Evolutionary conservation across 2,797 vertebrate species (phyloP).

Genomic region (Mus caroli): DNA sequence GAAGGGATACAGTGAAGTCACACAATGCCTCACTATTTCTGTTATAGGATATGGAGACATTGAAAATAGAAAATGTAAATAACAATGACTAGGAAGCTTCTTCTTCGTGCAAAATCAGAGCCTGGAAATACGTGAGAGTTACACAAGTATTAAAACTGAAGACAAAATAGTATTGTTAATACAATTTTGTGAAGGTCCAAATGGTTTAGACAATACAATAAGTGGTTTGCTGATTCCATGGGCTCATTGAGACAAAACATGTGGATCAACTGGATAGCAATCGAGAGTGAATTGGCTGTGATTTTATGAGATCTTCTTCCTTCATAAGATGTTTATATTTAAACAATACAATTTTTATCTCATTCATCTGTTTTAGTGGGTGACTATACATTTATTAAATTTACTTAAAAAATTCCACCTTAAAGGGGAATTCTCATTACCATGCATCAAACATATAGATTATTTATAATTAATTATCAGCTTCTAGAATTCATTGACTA

Average conservation of each 20-base stretch:
- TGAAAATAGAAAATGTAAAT: slow-evolving; percentile 72
- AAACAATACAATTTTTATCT: neutral
- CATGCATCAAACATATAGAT: neutral
- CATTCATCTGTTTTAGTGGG: slow-evolving; percentile 27
- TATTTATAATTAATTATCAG: neutral
- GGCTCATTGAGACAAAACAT: slow-evolving; percentile 31
- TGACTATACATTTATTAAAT: neutral
- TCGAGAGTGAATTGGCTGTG: slow-evolving; percentile 10
- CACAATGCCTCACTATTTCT: slow-evolving; percentile 74
- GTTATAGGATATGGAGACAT: slow-evolving; percentile 65
- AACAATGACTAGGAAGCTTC: slow-evolving; percentile 52
- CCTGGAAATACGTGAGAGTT: slow-evolving; percentile 19
- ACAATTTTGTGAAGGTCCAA: slow-evolving; percentile 71
- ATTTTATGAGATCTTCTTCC: neutral
- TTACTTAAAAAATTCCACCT: slow-evolving; percentile 3
- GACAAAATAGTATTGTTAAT: neutral
- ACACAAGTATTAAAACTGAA: slow-evolving; percentile 39
- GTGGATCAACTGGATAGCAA: neutral
- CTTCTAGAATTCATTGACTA: neutral
- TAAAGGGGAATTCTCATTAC: neutral
- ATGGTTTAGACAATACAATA: slow-evolving; percentile 62
- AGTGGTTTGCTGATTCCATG: slow-evolving; percentile 46
- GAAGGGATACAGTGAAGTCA: slow-evolving; percentile 80
- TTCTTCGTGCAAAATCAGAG: slow-evolving; percentile 60
- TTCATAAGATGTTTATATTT: neutral